Evolutionary conservation across 2,797 vertebrate species (phyloP), one percentile per base, ranked within the genome.

Genomic region (Alcedo atthis): DNA sequence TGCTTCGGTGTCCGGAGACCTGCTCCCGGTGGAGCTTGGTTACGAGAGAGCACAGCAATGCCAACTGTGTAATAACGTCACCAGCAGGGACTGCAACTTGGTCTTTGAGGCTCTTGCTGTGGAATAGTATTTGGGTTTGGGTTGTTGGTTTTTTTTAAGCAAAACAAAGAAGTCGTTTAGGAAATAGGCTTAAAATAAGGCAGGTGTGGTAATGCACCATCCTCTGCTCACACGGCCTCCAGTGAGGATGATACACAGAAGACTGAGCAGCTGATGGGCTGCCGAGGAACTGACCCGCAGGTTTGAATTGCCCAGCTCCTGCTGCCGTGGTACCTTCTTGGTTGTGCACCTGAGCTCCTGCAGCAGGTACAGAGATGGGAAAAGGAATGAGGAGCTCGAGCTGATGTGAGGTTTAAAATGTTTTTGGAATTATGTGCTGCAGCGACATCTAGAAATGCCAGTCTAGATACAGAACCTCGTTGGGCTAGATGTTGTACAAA

Each of bases 41-140:
- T 22, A 0, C 1, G 33, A 46, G 43, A 14, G 21, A 4, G 30
- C 21, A 1, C 0, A 2, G 0, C 5, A 25, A 9, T 25, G 4
- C 19, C 49, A 15, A 0, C 37, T 19, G 0, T 8, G 37, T 6
- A 1, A 3, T 3, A 28, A 0, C 13, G 8, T 12, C 45, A 12
- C 6, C 28, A 15, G 53, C 6, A 42, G 17, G 20, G 57, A 32
- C 7, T 32, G 53, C 20, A 58, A 8, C 32, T 26, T 32, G 19
- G 6, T 33, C 30, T 21, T 33, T 7, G 74, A 10, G 49, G 54
- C 2, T 78, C 15, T 46, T 58, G 45, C 28, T 32, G 70, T 4
- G 48, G 18, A 35, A 59, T 70, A 28, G 30, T 30, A 11, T 20
- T 19, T 19, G 10, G 18, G 19, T 22, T 46, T 46, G 19, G 12